A percentile compares a stretch with the other conserved stretches of the same genome.
Conservation (phyloP, 2,113 vertebrate genomes). For the Eira barbara region DNA sequence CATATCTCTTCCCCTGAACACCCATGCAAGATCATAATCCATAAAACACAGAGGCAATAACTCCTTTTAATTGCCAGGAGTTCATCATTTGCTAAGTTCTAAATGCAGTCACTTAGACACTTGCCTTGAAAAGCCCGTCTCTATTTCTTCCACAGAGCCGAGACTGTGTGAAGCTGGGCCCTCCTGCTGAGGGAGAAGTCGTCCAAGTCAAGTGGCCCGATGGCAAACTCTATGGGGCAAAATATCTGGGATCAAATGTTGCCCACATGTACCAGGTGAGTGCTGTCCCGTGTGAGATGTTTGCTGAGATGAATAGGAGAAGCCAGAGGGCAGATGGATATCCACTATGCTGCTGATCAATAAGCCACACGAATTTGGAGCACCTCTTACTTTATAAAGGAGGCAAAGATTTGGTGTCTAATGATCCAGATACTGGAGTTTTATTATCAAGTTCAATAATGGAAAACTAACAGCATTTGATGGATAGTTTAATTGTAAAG, state of each 20-base stretch:
- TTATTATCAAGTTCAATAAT: background rate
- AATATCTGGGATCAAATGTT: constrained; percentile 93
- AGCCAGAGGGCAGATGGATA: background rate
- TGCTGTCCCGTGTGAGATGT: background rate
- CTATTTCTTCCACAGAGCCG: constrained; percentile 87
- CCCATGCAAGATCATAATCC: constrained; percentile 67
- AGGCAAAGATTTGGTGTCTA: background rate
- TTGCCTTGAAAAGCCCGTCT: constrained; percentile 64
- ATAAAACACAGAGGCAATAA: constrained; percentile 66
- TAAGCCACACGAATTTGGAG: background rate
- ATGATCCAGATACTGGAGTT: background rate
- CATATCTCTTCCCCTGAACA: constrained; percentile 65
- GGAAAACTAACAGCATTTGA: background rate
- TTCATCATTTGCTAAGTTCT: constrained; percentile 67
- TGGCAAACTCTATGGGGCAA: constrained; percentile 95
- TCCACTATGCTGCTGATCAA: background rate
- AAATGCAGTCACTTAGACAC: constrained; percentile 43
- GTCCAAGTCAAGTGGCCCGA: constrained; percentile 98
- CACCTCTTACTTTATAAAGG: background rate
- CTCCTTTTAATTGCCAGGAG: constrained; percentile 70
- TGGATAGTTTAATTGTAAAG: background rate
- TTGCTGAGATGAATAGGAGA: background rate
- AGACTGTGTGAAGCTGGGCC: constrained; percentile 92
- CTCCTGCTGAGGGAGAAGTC: constrained; percentile 93
- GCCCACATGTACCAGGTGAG: constrained; percentile 95